Conservation (phyloP, 1,140 invertebrate genomes). For the Solenopsis fugax region DNA sequence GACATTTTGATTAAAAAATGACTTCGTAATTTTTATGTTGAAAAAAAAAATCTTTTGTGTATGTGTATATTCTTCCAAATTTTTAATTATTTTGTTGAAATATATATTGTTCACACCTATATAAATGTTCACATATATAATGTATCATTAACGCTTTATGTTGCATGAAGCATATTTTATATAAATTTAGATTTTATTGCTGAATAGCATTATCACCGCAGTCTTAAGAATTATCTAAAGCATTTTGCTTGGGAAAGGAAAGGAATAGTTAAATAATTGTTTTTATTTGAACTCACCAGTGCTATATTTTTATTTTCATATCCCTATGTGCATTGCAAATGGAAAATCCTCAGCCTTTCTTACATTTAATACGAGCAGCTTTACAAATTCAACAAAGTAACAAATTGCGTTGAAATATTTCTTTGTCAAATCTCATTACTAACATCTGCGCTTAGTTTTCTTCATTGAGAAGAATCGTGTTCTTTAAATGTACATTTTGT, state of each 20-base stretch:
- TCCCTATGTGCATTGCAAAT: conserved; percentile 38
- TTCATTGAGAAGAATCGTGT: not conserved
- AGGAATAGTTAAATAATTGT: not conserved
- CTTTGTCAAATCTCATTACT: not conserved
- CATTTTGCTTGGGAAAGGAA: not conserved
- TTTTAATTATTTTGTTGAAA: conserved; percentile 15
- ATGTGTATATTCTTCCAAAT: not conserved
- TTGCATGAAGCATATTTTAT: conserved; percentile 26
- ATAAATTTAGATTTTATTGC: not conserved
- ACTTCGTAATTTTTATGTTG: not conserved
- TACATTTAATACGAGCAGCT: conserved; percentile 14
- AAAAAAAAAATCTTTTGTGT: not conserved
- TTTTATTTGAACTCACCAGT: conserved; percentile 53
- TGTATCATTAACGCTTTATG: conserved; percentile 1
- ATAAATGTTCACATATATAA: not conserved
- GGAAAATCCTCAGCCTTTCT: not conserved
- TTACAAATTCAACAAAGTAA: conserved; percentile 12
- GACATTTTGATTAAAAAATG: not conserved
- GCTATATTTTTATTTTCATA: conserved; percentile 66
- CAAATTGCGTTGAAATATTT: conserved; percentile 3
- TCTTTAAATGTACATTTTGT: conserved; percentile 33
- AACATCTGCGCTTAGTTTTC: conserved; percentile 19
- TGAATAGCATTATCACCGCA: not conserved
- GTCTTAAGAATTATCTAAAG: not conserved
- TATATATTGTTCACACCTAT: conserved; percentile 3